These are phyloP conservation scores for Corticium candelabrum DNA, from an alignment of 37 sponge, comb jelly and placozoan genomes.

Conservation along the genomic window DNA sequence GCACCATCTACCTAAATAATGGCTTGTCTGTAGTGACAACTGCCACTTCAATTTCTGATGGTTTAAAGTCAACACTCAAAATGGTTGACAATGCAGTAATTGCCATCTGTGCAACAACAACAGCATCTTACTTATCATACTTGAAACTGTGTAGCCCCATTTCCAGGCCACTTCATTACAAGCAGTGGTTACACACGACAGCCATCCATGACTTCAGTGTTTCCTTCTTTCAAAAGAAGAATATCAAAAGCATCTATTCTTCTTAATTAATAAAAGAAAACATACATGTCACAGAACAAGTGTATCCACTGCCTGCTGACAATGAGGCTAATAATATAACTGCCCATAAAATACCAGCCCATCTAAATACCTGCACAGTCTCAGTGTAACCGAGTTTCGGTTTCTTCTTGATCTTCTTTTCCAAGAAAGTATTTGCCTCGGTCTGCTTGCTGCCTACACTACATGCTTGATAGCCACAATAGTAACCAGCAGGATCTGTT, in stretches of 20 bases:
- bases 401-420: conserved; percentile 96
- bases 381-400: conserved; percentile 48
- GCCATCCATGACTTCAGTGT: no score
- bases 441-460: conserved; percentile 94
- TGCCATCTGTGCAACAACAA: conserved; percentile 46
- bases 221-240: no score
- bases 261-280: neutral
- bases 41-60: conserved; percentile 88
- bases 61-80: conserved; percentile 87
- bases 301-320: no score
- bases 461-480: conserved; percentile 93
- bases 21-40: conserved; percentile 69
- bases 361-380: conserved; percentile 23
- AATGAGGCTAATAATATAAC: no score
- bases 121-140: conserved; percentile 3
- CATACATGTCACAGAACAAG: no score
- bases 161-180: no score
- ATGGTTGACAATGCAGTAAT: conserved; percentile 68
- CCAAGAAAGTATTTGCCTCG: conserved; percentile 92
- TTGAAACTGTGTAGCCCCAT: no score
- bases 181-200: no score
- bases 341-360: neutral
- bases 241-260: neutral
- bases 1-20: neutral
- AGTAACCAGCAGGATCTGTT: conserved; percentile 97